Evolutionary conservation across 1,140 invertebrate genomes (phyloP).

Genomic region (Lordiphosa collinella): DNA sequence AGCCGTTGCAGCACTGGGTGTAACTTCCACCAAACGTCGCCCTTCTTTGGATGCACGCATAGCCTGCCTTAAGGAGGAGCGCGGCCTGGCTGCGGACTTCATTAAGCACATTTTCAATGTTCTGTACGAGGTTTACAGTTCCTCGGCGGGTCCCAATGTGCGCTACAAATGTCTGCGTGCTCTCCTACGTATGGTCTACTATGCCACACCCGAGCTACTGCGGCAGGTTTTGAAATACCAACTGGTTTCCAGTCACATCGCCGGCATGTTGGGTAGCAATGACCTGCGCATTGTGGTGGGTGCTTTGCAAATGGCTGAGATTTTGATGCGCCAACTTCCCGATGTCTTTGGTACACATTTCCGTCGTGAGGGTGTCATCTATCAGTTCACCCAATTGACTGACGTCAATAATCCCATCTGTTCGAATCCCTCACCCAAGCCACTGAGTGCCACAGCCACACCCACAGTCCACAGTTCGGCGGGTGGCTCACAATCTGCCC

Average conservation of each 20-base stretch:
- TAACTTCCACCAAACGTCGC: slow-evolving; percentile 46
- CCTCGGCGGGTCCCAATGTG: slow-evolving; percentile 97
- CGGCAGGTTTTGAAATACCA: slow-evolving; percentile 94
- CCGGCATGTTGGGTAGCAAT: slow-evolving; percentile 97
- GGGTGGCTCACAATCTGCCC: slow-evolving; percentile 62
- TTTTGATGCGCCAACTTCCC: slow-evolving; percentile 96
- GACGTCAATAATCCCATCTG: slow-evolving; percentile 81
- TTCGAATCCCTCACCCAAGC: slow-evolving; percentile 73
- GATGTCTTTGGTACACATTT: slow-evolving; percentile 97
- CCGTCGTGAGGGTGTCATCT: slow-evolving; percentile 95
- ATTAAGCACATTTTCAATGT: slow-evolving; percentile 94
- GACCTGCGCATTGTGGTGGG: slow-evolving; percentile 97
- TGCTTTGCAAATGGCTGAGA: slow-evolving; percentile 97
- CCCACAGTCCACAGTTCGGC: slow-evolving; percentile 29
- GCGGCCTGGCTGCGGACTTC: slow-evolving; percentile 87
- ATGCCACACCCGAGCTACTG: slow-evolving; percentile 91
- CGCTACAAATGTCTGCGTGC: slow-evolving; percentile 97
- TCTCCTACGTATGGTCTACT: slow-evolving; percentile 97
- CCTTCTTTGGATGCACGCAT: slow-evolving; percentile 83
- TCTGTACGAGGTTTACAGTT: slow-evolving; percentile 97
- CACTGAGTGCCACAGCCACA: slow-evolving; percentile 48
- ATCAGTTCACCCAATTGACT: slow-evolving; percentile 91
- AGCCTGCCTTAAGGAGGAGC: slow-evolving; percentile 84
- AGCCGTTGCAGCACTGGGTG: slow-evolving; percentile 25
- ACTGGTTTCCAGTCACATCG: slow-evolving; percentile 97